Base-by-base conservation (phyloP, 2,888 invertebrate species). In the Pseudeuparius sepicola region DNA sequence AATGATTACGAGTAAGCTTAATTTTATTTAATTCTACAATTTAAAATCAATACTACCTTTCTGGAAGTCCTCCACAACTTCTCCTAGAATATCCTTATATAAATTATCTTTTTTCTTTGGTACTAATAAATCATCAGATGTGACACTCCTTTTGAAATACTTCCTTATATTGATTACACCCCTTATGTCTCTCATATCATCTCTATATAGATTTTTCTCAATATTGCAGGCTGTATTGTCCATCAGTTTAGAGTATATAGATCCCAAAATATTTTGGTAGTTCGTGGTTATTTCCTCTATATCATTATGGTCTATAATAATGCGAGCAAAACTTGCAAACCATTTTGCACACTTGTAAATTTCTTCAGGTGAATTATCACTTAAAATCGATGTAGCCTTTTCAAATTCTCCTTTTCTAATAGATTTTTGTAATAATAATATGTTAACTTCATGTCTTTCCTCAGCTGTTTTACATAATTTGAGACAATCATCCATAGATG, bases 401-500 rank as follows among this genome's bases (percentile, higher is more conserved):
- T 31, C 12, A n/a, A 7, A 20, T n/a, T n/a, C n/a, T 20, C n/a
- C 20, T n/a, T n/a, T 53, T 14, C 43, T 44, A 20, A 65, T 49
- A 34, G 58, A 56, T 47, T 56, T 48, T 42, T 50, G 49, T 10
- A 57, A 44, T 15, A 60, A 53, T 14, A 46, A 41, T 5, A 52
- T 42, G 31, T 57, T 55, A 13, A 56, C 57, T 31, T 46, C 45
- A 20, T 47, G 48, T 44, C 46, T 55, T 30, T 56, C 48, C 15
- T 41, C 33, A 16, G 44, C 20, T 11, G 38, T 41, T 28, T 37
- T 47, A 24, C 55, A 53, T 10, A 56, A 32, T 18, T 44, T 40
- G 28, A 44, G 51, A 12, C 64, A 51, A 48, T 66, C 65, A 3
- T 55, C 48, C 14, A 64, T 48, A 56, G 63, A 56, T 11, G 53